phyloP scores from a whole-genome alignment of 2,888 invertebrate species.

The Mimumesa dahlbomi region DNA sequence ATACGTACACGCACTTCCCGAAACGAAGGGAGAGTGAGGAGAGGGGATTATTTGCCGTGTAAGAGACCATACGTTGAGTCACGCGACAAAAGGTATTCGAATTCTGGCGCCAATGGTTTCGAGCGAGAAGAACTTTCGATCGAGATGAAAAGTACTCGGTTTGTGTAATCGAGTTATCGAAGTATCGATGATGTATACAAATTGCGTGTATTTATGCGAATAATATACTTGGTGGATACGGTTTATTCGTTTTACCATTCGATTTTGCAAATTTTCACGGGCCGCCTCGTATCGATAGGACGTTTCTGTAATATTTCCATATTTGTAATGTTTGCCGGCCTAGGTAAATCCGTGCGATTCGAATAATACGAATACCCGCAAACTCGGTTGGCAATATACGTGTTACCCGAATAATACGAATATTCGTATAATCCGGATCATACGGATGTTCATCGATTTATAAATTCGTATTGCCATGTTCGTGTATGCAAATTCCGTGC shows the following conservation, averaged over 20 bases:
- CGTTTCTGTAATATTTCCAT: conserved; percentile 55
- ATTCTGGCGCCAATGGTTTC: not conserved
- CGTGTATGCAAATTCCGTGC: conserved; percentile 17
- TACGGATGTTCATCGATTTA: conserved; percentile 50
- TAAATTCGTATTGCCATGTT: conserved; percentile 38
- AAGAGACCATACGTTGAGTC: not conserved
- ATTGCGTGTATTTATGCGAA: conserved; percentile 20
- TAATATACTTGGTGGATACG: conserved; percentile 14
- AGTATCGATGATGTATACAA: conserved; percentile 10
- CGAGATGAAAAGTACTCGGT: too few species aligned
- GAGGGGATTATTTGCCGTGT: too few species aligned
- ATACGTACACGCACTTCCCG: not conserved
- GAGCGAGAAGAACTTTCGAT: too few species aligned
- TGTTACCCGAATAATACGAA: conserved; percentile 47
- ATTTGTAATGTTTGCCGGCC: conserved; percentile 37
- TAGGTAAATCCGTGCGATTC: conserved; percentile 40
- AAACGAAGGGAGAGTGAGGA: too few species aligned
- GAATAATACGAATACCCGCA: conserved; percentile 46
- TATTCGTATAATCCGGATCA: conserved; percentile 53
- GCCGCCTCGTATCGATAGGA: not conserved
- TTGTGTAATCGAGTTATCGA: conserved; percentile 6
- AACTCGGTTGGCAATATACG: conserved; percentile 37
- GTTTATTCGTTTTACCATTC: conserved; percentile 38
- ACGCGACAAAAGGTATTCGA: not conserved
- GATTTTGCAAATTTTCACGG: conserved; percentile 33